Evolutionary conservation across 2,797 vertebrate species (phyloP).

Genomic region (Lepilemur ruficaudatus): DNA sequence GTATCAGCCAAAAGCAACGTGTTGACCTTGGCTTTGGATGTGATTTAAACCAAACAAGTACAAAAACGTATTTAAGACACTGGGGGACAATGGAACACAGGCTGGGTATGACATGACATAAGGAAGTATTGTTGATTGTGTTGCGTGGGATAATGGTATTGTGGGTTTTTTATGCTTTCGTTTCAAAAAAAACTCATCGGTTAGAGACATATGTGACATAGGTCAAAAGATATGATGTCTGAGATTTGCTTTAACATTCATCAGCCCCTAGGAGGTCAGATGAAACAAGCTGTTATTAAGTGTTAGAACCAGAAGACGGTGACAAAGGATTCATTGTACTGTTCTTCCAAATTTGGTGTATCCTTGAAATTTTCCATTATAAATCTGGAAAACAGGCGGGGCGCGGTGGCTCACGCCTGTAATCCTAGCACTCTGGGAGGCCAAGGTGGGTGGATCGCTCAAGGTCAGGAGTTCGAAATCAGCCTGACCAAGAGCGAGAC

Average conservation of each 20-base stretch:
- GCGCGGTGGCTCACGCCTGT: no score
- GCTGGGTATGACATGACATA: neutral
- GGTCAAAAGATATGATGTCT: neutral
- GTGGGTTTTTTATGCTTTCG: neutral
- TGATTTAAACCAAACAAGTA: slow-evolving; percentile 26
- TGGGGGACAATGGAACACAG: neutral
- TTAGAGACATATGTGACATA: neutral
- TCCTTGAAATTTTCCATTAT: neutral
- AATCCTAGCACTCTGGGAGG: no score
- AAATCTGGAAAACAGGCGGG: neutral
- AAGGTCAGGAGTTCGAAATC: no score
- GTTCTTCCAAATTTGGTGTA: neutral
- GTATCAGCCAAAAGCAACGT: neutral
- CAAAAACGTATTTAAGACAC: slow-evolving; percentile 36
- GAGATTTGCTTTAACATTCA: slow-evolving; percentile 41
- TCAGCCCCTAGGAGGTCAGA: neutral
- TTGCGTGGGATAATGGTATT: neutral
- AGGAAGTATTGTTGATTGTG: neutral
- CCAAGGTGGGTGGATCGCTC: no score
- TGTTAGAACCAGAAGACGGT: neutral
- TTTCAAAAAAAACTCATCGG: neutral
- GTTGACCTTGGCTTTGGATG: neutral
- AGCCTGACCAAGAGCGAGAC: no score
- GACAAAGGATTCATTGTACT: neutral
- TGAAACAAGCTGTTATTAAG: slow-evolving; percentile 37